Base-by-base conservation (phyloP, 2,888 invertebrate species). In the Drosophila diplacantha region DNA sequence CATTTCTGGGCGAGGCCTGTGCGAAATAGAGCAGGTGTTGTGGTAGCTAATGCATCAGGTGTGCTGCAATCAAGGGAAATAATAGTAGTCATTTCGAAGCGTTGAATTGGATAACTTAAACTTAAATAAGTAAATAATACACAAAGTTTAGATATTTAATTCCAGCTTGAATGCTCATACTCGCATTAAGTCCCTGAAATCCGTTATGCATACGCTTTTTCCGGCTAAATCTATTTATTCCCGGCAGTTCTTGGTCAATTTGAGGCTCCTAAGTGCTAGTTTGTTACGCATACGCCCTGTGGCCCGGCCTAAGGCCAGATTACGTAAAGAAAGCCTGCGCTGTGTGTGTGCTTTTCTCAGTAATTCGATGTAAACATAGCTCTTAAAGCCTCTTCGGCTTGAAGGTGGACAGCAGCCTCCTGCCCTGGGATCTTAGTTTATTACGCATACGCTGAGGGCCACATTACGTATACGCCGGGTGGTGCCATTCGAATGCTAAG, bases 401-500 rank as follows among this genome's bases (percentile, higher is more conserved):
- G 31, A 31, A 47, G 47, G 18, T n/a, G 46, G 14, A 46, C 20
- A 18, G 24, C 54, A 38, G 38, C 11, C 24, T 16, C 18, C 12
- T 12, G 44, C 29, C 29, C 7, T 57, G 34, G 26, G 9, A 14
- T 18, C 24, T 11, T 14, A 26, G 35, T 35, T 35, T 37, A 24
- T 18, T 34, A 24, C 53, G 24, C 52, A 52, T 52, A 52, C 52
- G 31, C 31, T 14, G 6, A n/a, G 26, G 61, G 29, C 22, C 32
- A 16, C 41, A 61, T 62, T 62, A 46, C 50, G 50, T 43, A 50
- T 43, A 61, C 60, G 62, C 47, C 60, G n/a, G 39, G 46, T 39
- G 26, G 47, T 29, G 43, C 46, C 39, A 60, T 60, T 47, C 47
- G 63, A 58, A 59, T 59, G 62, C 60, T 61, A 62, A 62, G 31